phyloP scores from a whole-genome alignment of 2,113 vertebrate genomes.

The Pimephales promelas region DNA sequence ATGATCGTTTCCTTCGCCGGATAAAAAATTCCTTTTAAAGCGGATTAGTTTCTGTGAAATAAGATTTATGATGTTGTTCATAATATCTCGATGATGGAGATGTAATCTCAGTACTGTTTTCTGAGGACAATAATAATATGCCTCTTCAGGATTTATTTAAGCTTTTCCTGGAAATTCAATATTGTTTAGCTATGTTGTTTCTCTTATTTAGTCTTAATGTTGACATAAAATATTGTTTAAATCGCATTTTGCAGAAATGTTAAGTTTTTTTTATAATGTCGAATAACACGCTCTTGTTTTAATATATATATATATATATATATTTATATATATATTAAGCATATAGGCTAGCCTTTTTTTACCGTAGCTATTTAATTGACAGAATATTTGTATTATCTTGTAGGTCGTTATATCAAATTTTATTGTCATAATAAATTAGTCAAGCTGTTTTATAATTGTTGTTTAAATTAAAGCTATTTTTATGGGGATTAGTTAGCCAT shows the following conservation, averaged over 20 bases:
- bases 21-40: slow-evolving; percentile 82
- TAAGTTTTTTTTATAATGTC: background rate
- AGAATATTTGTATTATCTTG: too few relatives aligned
- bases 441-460: background rate
- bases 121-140: slow-evolving; percentile 70
- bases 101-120: slow-evolving; percentile 39
- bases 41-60: slow-evolving; percentile 80
- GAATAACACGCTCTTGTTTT: background rate
- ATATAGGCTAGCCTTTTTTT: too few relatives aligned
- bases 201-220: slow-evolving; percentile 76
- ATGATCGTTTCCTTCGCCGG: slow-evolving; percentile 54
- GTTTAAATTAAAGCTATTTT: background rate
- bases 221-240: background rate
- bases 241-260: background rate
- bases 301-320: too few relatives aligned
- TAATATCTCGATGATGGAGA: slow-evolving; percentile 75
- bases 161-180: slow-evolving; percentile 91
- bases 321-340: too few relatives aligned
- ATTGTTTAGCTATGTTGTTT: slow-evolving; percentile 77
- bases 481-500: background rate
- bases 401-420: too few relatives aligned
- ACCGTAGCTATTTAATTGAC: background rate
- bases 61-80: slow-evolving; percentile 82
- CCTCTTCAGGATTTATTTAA: slow-evolving; percentile 75
- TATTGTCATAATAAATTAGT: background rate